Conservation (phyloP, 2,797 vertebrate species). For the Mionectes olivaceus region DNA sequence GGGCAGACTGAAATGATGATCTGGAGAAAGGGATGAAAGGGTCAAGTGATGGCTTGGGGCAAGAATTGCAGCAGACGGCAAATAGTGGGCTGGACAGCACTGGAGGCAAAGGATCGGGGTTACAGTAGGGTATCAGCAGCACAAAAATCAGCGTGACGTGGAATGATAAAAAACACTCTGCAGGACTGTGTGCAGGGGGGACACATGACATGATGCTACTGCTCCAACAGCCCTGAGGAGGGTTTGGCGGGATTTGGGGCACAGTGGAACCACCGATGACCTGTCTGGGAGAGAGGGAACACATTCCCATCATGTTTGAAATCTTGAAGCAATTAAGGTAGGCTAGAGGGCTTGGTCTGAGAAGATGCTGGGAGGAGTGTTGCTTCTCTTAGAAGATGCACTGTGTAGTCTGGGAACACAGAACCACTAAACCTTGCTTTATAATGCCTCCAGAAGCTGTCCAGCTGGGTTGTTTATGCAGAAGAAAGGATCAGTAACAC, state of each 20-base stretch:
- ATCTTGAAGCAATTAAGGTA: background rate
- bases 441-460: background rate
- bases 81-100: background rate
- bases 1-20: background rate
- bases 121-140: background rate
- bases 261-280: background rate
- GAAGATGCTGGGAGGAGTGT: background rate
- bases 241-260: rapidly evolving
- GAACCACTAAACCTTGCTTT: background rate
- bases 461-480: background rate
- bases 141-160: background rate
- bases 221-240: background rate
- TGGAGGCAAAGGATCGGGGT: background rate
- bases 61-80: background rate
- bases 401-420: rapidly evolving
- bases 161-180: background rate
- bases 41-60: background rate
- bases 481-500: background rate
- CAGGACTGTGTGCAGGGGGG: background rate
- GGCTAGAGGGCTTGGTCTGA: background rate
- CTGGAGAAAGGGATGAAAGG: constrained; percentile 3
- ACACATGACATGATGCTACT: background rate
- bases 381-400: background rate
- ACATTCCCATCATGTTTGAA: background rate
- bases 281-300: background rate